Evolutionary conservation across 2,113 vertebrate species (phyloP).

Genomic region (Silurus asotus): DNA sequence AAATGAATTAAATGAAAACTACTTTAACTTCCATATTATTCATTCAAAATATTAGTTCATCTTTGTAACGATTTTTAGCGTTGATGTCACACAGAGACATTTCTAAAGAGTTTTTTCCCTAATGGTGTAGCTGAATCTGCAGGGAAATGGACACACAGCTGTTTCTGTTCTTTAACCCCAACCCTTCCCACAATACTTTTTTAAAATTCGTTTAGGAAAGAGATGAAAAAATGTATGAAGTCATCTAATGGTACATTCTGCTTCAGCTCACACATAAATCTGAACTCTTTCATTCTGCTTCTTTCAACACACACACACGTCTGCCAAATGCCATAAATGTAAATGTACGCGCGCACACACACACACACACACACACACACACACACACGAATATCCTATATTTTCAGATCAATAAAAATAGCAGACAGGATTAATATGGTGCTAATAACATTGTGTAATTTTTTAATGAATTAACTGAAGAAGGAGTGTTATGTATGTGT

Average conservation of each 20-base stretch:
- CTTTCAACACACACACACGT: background rate
- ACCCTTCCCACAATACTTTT: background rate
- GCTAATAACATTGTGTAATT: background rate
- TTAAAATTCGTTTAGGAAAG: background rate
- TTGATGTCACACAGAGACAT: background rate
- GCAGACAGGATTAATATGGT: background rate
- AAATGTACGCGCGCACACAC: background rate
- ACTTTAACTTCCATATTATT: slow-evolving; percentile 13
- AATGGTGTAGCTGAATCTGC: slow-evolving; percentile 16
- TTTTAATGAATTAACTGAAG: background rate
- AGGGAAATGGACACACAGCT: slow-evolving; percentile 53
- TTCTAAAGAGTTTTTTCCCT: slow-evolving; percentile 31
- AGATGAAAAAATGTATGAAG: slow-evolving; percentile 38
- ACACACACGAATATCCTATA: background rate
- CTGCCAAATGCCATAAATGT: too few relatives aligned
- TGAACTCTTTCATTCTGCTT: background rate
- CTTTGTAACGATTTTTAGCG: background rate
- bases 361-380: slow-evolving; percentile 21
- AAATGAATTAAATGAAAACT: background rate
- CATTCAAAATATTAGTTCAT: background rate
- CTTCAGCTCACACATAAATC: slow-evolving; percentile 4
- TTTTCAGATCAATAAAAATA: background rate
- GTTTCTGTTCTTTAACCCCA: slow-evolving; percentile 34
- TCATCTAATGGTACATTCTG: slow-evolving; percentile 45
- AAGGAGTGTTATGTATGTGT: background rate